A percentile compares a stretch with the other conserved stretches of the same genome.
Evolutionary conservation across 2,888 invertebrate species (phyloP).

Genomic region (Drosophila mimica): DNA sequence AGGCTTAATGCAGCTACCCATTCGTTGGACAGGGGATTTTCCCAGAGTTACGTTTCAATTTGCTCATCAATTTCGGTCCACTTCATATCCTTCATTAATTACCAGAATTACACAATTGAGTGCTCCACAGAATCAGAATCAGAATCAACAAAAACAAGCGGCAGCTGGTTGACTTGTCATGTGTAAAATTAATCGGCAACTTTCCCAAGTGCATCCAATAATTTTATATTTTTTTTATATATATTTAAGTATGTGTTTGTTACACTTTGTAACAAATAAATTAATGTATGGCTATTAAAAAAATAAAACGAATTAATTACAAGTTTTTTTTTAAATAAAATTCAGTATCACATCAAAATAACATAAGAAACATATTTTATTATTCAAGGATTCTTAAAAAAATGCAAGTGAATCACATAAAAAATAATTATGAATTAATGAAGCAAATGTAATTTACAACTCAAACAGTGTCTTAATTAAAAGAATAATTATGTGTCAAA

Average conservation of each 20-base stretch:
- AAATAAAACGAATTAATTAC: not conserved
- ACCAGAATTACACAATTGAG: not conserved
- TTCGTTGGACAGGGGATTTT: fast-evolving
- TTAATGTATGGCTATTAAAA: not conserved
- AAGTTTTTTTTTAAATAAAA: not conserved
- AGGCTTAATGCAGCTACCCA: not conserved
- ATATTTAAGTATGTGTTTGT: not conserved
- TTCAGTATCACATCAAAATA: fast-evolving
- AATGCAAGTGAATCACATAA: not conserved
- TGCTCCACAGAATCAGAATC: not conserved
- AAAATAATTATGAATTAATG: not conserved
- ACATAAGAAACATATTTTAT: not conserved
- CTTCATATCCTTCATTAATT: not conserved
- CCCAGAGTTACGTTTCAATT: not conserved
- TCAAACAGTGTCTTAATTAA: not conserved
- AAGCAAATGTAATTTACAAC: not conserved
- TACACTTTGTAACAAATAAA: not conserved
- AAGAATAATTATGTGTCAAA: not conserved
- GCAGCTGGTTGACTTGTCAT: not conserved
- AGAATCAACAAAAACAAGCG: not conserved
- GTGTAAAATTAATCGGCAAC: not conserved
- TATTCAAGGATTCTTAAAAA: not conserved
- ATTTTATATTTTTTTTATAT: too few relatives aligned
- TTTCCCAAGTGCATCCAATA: not conserved
- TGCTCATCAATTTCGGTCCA: too few relatives aligned